These are phyloP conservation scores for Danio aesculapii DNA, from an alignment of 2,797 vertebrate genomes.

Conservation along the genomic window DNA sequence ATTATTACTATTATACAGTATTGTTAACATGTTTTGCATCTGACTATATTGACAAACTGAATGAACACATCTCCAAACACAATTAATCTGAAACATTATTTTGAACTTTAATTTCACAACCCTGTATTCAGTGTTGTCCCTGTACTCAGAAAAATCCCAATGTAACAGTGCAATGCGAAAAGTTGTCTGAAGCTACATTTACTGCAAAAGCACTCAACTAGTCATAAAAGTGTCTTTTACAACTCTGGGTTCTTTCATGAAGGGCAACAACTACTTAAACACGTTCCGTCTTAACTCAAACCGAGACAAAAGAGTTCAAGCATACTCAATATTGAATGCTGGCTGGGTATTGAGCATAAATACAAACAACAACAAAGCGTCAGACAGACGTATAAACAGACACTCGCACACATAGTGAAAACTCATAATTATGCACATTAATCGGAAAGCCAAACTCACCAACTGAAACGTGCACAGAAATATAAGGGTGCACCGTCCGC, in stretches of 20 bases:
- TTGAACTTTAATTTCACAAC: not conserved
- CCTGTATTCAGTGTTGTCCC: not conserved
- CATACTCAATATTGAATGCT: too few species aligned
- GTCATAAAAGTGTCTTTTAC: slow-evolving; percentile 24
- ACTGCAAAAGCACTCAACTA: slow-evolving; percentile 14
- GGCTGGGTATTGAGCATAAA: too few species aligned
- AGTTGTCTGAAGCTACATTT: not conserved
- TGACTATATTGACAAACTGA: not conserved
- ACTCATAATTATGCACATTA: too few species aligned
- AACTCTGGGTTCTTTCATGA: not conserved
- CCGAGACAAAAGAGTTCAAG: slow-evolving; percentile 20
- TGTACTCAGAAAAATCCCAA: not conserved
- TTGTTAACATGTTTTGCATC: not conserved
- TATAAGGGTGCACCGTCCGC: slow-evolving; percentile 87
- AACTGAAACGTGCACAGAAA: slow-evolving; percentile 89
- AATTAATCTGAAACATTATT: not conserved
- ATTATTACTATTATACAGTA: not conserved
- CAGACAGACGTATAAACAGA: not conserved
- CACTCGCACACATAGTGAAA: not conserved
- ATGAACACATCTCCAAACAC: not conserved
- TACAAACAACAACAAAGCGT: not conserved
- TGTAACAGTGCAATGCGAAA: not conserved
- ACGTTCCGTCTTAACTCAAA: not conserved
- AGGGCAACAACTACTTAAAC: slow-evolving; percentile 11
- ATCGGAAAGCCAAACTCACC: slow-evolving; percentile 79